Conservation (phyloP, 2,797 vertebrate genomes). For the Diplodus puntazzo region DNA sequence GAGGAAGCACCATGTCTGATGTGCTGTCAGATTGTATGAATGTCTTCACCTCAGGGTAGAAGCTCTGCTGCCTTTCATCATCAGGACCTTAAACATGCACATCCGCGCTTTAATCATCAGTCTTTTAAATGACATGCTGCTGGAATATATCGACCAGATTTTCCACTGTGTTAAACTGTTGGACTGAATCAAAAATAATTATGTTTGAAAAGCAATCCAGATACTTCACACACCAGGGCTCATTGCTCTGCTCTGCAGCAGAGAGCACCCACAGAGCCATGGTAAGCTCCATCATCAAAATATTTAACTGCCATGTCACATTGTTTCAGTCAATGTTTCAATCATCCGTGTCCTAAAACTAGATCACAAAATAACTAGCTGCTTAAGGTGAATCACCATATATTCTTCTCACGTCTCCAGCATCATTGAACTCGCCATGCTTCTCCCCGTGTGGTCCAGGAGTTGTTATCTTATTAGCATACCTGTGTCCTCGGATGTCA, state of each 20-base stretch:
- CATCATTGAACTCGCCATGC: neutral
- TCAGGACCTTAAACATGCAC: too few species aligned
- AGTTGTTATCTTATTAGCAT: slow-evolving; percentile 1
- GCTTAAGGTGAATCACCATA: neutral
- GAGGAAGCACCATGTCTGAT: neutral
- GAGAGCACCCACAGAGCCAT: neutral
- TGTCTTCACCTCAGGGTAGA: neutral
- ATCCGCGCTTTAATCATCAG: neutral
- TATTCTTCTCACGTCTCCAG: too few species aligned
- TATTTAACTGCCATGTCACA: neutral
- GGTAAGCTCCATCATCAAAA: neutral
- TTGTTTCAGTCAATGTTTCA: neutral
- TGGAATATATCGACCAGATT: neutral
- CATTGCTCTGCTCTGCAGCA: neutral
- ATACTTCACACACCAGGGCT: neutral
- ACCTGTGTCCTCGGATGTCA: slow-evolving; percentile 98
- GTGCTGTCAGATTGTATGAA: neutral
- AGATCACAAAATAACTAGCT: neutral
- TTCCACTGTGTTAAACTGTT: too few species aligned
- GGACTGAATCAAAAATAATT: too few species aligned
- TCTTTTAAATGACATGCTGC: neutral
- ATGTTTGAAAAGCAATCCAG: neutral
- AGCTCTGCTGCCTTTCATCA: slow-evolving; percentile 4
- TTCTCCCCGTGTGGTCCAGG: neutral
- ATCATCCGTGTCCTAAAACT: neutral